phyloP scores from a whole-genome alignment of 1,140 invertebrate genomes.

The Lepidurus packardi region DNA sequence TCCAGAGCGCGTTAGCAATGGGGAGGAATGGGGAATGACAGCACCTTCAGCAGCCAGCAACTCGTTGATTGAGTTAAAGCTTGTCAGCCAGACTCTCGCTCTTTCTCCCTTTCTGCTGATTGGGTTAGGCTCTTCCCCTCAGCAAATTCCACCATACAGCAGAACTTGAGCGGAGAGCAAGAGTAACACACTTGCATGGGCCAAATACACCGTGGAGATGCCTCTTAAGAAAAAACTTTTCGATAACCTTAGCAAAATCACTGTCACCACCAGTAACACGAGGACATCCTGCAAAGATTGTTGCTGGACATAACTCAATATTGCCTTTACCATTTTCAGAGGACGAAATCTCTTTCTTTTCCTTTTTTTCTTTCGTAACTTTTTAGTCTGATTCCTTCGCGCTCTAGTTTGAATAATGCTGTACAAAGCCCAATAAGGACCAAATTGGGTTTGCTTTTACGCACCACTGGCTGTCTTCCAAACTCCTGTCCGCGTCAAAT shows the following conservation, averaged over 20 bases:
- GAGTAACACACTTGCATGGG: neutral
- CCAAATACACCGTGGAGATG: neutral
- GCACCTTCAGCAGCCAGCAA: constrained; percentile 16
- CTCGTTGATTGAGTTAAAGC: constrained; percentile 19
- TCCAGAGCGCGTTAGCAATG: neutral
- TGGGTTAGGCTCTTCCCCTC: neutral
- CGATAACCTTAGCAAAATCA: neutral
- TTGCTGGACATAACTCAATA: neutral
- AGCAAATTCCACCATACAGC: neutral
- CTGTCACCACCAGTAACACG: neutral
- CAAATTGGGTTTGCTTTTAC: constrained; percentile 6
- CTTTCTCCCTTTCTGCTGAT: neutral
- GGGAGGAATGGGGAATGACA: constrained; percentile 12
- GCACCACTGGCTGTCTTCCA: neutral
- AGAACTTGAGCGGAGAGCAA: neutral
- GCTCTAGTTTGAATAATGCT: neutral
- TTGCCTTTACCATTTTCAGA: neutral
- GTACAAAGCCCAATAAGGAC: neutral
- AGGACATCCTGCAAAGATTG: neutral
- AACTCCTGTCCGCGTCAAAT: neutral
- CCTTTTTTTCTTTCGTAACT: neutral
- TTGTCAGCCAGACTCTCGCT: constrained; percentile 10
- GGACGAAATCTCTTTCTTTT: too few relatives aligned
- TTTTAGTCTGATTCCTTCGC: neutral
- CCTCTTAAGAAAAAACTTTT: neutral